Percentiles rank a stretch among this genome's conserved stretches.
phyloP scores from a whole-genome alignment of 2,888 invertebrate species.

The Caenorhabditis drosophilae region DNA sequence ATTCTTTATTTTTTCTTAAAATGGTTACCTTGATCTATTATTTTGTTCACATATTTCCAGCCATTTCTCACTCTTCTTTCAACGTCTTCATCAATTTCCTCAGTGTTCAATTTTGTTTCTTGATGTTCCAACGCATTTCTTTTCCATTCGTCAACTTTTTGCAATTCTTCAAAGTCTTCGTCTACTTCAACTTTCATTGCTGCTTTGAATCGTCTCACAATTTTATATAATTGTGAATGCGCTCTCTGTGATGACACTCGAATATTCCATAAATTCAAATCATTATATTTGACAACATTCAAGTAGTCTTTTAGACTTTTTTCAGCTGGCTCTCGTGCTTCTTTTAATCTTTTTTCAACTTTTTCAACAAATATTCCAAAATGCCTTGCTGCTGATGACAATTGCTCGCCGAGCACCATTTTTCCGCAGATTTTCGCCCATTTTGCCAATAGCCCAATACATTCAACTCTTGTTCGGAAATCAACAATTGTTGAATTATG shows the following conservation, averaged over 20 bases:
- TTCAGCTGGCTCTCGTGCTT: constrained; percentile 82
- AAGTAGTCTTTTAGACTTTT: constrained; percentile 87
- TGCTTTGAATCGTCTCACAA: constrained; percentile 77
- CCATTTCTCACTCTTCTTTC: constrained; percentile 12
- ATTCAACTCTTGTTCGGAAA: constrained; percentile 80
- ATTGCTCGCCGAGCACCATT: constrained; percentile 14
- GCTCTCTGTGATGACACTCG: constrained; percentile 77
- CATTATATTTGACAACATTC: constrained; percentile 92
- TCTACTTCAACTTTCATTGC: constrained; percentile 33
- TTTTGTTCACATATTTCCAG: too few relatives aligned
- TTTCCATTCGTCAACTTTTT: constrained; percentile 43
- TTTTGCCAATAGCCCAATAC: constrained; percentile 74
- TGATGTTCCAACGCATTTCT: constrained; percentile 8
- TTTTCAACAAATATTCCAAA: constrained; percentile 79
- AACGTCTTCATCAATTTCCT: constrained; percentile 3
- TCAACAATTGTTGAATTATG: constrained; percentile 84
- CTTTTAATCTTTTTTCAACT: constrained; percentile 63
- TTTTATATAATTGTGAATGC: constrained; percentile 71
- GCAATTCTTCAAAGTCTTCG: constrained; percentile 40
- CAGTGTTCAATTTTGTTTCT: neutral
- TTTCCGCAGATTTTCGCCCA: constrained; percentile 36
- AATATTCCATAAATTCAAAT: constrained; percentile 90
- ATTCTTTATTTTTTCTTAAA: too few relatives aligned
- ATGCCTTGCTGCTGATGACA: constrained; percentile 77
- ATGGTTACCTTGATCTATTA: too few relatives aligned